Evolutionary conservation across 2,888 invertebrate species (phyloP).

Genomic region (Morpho deidamia): DNA sequence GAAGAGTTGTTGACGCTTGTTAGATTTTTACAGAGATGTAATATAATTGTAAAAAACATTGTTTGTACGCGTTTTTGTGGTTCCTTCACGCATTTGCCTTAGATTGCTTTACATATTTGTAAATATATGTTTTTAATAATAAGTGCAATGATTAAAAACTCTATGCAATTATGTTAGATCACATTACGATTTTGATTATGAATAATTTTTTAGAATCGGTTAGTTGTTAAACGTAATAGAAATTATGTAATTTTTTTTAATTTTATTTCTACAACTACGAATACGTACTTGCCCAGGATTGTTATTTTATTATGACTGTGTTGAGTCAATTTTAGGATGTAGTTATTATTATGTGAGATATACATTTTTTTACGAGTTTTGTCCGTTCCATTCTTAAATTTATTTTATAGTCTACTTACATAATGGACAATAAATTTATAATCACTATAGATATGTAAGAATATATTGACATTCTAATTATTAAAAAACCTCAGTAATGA

Average conservation of each 20-base stretch:
- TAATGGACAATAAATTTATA: neutral
- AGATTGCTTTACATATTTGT: conserved; percentile 35
- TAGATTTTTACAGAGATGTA: conserved; percentile 4
- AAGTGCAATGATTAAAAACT: conserved; percentile 31
- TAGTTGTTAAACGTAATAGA: neutral
- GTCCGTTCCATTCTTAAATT: conserved; percentile 14
- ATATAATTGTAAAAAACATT: conserved; percentile 23
- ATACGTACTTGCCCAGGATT: conserved; percentile 21
- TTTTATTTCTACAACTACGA: conserved; percentile 14
- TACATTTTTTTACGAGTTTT: conserved; percentile 6
- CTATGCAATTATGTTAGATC: conserved; percentile 23
- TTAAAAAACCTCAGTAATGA: too few relatives aligned
- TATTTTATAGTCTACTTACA: neutral
- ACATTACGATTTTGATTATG: conserved; percentile 7
- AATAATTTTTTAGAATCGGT: conserved; percentile 8
- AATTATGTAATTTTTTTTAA: neutral
- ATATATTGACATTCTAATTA: too few relatives aligned
- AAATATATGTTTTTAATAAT: conserved; percentile 28
- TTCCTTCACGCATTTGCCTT: conserved; percentile 70
- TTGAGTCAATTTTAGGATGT: conserved; percentile 28
- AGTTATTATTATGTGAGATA: conserved; percentile 10
- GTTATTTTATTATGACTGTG: conserved; percentile 24
- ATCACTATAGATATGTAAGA: too few relatives aligned
- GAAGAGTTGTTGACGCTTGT: neutral
- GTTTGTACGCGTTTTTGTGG: conserved; percentile 42